Percentiles rank a stretch among this genome's conserved stretches.
Evolutionary conservation across 2,888 invertebrate species (phyloP).

Genomic region (Andrena flavipes): DNA sequence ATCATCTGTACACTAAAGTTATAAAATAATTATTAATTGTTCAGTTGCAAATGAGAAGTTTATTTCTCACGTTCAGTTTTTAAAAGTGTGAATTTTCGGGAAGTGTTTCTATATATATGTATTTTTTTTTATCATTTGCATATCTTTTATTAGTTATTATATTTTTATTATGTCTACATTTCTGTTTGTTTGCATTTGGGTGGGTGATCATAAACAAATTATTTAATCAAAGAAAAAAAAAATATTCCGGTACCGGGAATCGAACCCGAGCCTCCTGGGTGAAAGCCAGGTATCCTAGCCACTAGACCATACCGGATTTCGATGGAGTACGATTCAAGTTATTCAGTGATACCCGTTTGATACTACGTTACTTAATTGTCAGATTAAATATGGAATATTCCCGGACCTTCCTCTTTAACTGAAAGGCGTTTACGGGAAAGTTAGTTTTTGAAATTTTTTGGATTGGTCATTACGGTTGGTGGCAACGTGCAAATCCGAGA

Average conservation of each 20-base stretch:
- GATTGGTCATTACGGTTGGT: too few relatives aligned
- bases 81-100: neutral
- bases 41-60: too few relatives aligned
- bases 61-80: neutral
- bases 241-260: conserved; percentile 87
- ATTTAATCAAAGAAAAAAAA: neutral
- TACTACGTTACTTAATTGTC: neutral
- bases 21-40: too few relatives aligned
- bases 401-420: too few relatives aligned
- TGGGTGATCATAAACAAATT: neutral
- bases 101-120: neutral
- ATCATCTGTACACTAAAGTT: too few relatives aligned
- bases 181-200: too few relatives aligned
- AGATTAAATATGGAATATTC: neutral
- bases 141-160: too few relatives aligned
- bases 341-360: too few relatives aligned
- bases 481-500: too few relatives aligned
- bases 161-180: too few relatives aligned
- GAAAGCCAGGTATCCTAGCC: conserved; percentile 88
- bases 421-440: too few relatives aligned
- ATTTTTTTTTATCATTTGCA: neutral
- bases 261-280: conserved; percentile 88
- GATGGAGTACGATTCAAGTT: neutral
- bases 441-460: too few relatives aligned
- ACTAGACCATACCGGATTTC: conserved; percentile 87